A percentile compares a stretch with the other conserved stretches of the same genome.
Conservation (phyloP, 2,113 vertebrate genomes). For the Tor tambroides region DNA sequence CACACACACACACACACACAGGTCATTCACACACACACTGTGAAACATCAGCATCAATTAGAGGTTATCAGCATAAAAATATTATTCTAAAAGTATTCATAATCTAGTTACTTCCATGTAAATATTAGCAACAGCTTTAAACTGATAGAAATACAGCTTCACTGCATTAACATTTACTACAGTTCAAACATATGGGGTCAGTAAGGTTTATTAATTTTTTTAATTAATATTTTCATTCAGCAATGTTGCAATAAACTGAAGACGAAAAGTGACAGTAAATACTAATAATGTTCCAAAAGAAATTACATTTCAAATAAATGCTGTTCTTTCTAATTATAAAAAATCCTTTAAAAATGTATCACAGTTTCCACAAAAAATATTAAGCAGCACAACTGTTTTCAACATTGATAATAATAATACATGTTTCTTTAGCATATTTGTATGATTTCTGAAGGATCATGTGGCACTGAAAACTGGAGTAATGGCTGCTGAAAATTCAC, state of each 20-base stretch:
- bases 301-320: not conserved
- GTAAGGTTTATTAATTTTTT: not conserved
- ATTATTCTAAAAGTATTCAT: not conserved
- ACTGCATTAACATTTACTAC: slow-evolving; percentile 40
- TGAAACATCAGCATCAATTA: slow-evolving; percentile 9
- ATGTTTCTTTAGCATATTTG: not conserved
- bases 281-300: not conserved
- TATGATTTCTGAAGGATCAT: not conserved
- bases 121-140: not conserved
- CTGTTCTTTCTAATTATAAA: not conserved
- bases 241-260: not conserved
- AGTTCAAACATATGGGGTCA: not conserved
- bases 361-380: not conserved
- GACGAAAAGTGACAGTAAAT: not conserved
- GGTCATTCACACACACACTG: not conserved
- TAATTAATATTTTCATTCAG: not conserved
- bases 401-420: not conserved
- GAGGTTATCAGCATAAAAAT: not conserved
- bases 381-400: not conserved
- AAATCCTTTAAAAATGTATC: too few species aligned
- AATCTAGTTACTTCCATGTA: not conserved
- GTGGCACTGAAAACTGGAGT: not conserved
- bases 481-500: not conserved
- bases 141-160: not conserved
- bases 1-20: slow-evolving; percentile 9